These are phyloP conservation scores for Lycaena phlaeas DNA, from an alignment of 2,888 invertebrate species.

Conservation along the genomic window DNA sequence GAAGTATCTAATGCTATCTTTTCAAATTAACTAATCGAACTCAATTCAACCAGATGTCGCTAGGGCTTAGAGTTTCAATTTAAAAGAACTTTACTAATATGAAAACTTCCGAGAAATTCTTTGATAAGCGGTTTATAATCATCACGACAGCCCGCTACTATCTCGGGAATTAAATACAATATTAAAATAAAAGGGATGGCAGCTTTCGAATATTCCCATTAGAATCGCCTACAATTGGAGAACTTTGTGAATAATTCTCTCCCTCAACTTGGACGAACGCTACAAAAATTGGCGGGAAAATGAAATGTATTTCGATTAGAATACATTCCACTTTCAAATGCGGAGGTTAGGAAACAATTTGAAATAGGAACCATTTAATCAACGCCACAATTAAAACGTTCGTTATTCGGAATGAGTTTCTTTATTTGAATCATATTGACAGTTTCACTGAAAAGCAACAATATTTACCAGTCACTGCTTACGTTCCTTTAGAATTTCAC, in stretches of 20 bases:
- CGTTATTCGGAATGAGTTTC: background rate
- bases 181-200: conserved; percentile 25
- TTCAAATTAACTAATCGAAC: background rate
- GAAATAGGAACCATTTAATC: conserved; percentile 1
- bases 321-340: conserved; percentile 5
- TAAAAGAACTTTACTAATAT: conserved; percentile 49
- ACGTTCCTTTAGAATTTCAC: no score
- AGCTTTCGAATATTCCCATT: conserved; percentile 24
- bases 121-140: conserved; percentile 66
- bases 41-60: conserved; percentile 5
- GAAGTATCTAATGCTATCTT: no score
- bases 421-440: background rate
- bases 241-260: conserved; percentile 7
- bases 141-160: conserved; percentile 33
- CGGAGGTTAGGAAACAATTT: conserved; percentile 1
- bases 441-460: no score
- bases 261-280: background rate
- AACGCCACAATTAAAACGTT: conserved; percentile 6
- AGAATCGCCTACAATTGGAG: conserved; percentile 8
- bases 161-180: conserved; percentile 41
- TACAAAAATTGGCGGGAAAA: conserved; percentile 2
- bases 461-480: no score
- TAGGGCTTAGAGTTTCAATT: conserved; percentile 18
- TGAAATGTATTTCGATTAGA: conserved; percentile 6
- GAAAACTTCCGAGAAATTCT: conserved; percentile 44